Percentiles rank a stretch among this genome's conserved stretches.
Conservation (phyloP, 2,113 vertebrate species). For the Peromyscus leucopus region DNA sequence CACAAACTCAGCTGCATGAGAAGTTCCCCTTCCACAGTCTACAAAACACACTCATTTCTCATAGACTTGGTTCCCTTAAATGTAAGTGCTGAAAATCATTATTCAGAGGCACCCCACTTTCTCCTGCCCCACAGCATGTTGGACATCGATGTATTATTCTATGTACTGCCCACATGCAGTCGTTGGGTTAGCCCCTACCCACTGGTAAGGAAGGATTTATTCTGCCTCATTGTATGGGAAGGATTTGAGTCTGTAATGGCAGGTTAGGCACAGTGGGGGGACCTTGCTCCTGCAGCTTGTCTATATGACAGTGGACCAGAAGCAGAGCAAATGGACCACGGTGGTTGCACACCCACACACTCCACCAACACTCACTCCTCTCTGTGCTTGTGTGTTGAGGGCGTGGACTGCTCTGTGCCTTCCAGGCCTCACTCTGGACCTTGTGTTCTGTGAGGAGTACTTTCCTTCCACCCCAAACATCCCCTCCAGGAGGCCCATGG, state of each 20-base stretch:
- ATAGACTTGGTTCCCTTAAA: not conserved
- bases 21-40: not conserved
- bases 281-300: not conserved
- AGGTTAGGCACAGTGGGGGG: not conserved
- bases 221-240: not conserved
- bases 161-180: not conserved
- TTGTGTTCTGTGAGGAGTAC: not conserved
- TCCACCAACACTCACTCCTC: not conserved
- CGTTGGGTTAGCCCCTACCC: fast-evolving
- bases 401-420: not conserved
- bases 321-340: not conserved
- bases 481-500: no score
- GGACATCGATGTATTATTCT: not conserved
- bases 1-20: not conserved
- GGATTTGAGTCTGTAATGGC: not conserved
- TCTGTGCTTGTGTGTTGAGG: not conserved
- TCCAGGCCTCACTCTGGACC: no score
- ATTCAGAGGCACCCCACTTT: not conserved
- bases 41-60: constrained; percentile 10
- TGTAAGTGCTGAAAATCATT: not conserved
- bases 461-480: not conserved
- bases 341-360: not conserved
- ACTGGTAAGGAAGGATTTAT: not conserved
- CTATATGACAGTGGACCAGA: not conserved
- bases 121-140: not conserved